Evolutionary conservation across 2,888 invertebrate genomes (phyloP), one percentile per base, ranked within the genome.

Genomic region (Timandra comae): DNA sequence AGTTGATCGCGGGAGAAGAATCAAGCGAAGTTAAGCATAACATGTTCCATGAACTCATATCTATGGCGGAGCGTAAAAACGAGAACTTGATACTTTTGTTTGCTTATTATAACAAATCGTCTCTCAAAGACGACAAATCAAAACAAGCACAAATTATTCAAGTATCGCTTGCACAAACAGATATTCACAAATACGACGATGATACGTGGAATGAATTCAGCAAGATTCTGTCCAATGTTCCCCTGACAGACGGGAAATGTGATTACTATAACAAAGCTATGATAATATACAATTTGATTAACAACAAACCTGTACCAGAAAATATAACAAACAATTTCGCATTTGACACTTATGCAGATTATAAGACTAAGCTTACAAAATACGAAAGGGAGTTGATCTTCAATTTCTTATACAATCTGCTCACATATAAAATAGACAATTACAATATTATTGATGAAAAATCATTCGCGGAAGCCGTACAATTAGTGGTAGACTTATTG

Each of bases 171-270:
- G 30, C 41, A 3, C 29, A 47, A 13, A 60, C 61, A 1, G 36
- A 58, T 11, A 45, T 63, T 23, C 42, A 54, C 10, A 51, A 48
- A 39, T 72, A 57, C 31, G 63, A 72, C 30, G 48, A 64, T 11
- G 40, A 52, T 23, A 63, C 62, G 11, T 81, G 80, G 80, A 47
- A 43, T 21, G 42, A 62, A 28, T 40, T 80, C n/a, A 60, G 65
- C 25, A 57, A 67, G 30, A 38, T 80, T 24, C 64, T 74, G 24
- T 50, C 48, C 9, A 56, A 53, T 36, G 51, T 74, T 51, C 64
- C 65, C 35, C 55, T n/a, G n/a, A n/a, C 70, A n/a, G 69, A 72
- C 31, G 50, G 43, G 3, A 51, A 63, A 30, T 47, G 50, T 2
- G 43, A 47, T 2, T 47, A 51, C 30, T 34, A 52, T 32, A 41